Percentiles rank a stretch among this genome's conserved stretches.
Evolutionary conservation across 2,888 invertebrate species (phyloP).

Genomic region (Tetragonula carbonaria): DNA sequence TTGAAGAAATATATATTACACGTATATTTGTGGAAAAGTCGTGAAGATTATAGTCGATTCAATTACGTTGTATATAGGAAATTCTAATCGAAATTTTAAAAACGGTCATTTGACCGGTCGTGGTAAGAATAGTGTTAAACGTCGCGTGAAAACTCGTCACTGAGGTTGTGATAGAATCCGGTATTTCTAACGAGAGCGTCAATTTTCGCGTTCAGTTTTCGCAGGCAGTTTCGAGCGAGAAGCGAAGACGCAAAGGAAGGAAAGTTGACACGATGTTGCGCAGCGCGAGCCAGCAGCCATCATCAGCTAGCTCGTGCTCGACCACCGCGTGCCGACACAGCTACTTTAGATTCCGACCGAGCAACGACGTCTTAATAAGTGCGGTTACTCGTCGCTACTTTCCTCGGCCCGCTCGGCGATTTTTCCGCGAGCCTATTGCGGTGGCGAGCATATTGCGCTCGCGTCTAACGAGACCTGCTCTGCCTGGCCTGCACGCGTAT

Average conservation of each 20-base stretch:
- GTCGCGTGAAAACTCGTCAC: too few species aligned
- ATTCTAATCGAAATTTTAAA: too few species aligned
- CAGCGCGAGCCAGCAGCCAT: slow-evolving; percentile 35
- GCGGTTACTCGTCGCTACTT: slow-evolving; percentile 78
- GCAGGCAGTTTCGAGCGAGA: slow-evolving; percentile 11
- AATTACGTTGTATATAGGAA: too few species aligned
- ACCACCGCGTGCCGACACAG: slow-evolving; percentile 53
- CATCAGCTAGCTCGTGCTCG: slow-evolving; percentile 64
- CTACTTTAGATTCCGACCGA: slow-evolving; percentile 78
- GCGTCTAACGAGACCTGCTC: slow-evolving; percentile 60
- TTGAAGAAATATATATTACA: too few species aligned
- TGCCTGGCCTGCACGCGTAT: slow-evolving; percentile 55
- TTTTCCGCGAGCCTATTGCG: slow-evolving; percentile 56
- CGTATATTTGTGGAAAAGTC: too few species aligned
- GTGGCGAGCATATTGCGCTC: slow-evolving; percentile 72
- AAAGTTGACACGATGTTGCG: too few species aligned
- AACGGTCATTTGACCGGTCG: too few species aligned
- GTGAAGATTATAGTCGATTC: too few species aligned
- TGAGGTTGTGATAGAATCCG: neutral
- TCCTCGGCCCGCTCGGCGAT: slow-evolving; percentile 49
- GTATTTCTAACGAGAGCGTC: slow-evolving; percentile 40
- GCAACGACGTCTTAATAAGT: slow-evolving; percentile 82
- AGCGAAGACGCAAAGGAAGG: slow-evolving; percentile 23
- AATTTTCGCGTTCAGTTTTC: slow-evolving; percentile 15
- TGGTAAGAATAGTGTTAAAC: too few species aligned